Percentiles rank a stretch among this genome's conserved stretches.
Evolutionary conservation across 2,113 vertebrate species (phyloP).

Genomic region (Eretmochelys imbricata): DNA sequence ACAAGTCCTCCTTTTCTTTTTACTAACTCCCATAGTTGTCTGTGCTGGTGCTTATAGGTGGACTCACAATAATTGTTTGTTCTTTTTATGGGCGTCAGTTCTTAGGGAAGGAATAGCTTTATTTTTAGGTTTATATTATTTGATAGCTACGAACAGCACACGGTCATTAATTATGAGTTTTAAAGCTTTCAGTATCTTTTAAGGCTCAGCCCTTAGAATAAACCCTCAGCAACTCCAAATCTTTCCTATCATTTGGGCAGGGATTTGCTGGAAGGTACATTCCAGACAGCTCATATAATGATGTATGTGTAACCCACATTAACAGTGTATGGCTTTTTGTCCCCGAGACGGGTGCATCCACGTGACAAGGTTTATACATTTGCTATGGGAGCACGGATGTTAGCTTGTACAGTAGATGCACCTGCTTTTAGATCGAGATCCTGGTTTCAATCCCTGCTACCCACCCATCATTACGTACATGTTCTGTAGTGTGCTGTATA

Average conservation of each 20-base stretch:
- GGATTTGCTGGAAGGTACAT: background rate
- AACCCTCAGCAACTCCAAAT: background rate
- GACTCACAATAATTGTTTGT: background rate
- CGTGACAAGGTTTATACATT: background rate
- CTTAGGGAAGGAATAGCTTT: background rate
- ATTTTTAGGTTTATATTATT: no score
- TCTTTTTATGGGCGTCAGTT: background rate
- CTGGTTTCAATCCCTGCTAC: background rate
- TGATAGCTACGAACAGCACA: background rate
- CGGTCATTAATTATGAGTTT: background rate
- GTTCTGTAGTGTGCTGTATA: fast-evolving
- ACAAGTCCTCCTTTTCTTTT: no score
- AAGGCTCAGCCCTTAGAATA: background rate
- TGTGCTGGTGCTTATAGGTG: background rate
- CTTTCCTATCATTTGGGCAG: no score
- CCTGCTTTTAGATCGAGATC: background rate
- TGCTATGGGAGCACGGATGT: background rate
- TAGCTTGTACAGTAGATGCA: background rate
- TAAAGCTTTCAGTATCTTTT: background rate
- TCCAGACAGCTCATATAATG: background rate
- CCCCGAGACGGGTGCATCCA: background rate
- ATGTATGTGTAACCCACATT: background rate
- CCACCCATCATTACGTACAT: fast-evolving
- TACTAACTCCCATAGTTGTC: background rate
- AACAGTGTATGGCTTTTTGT: background rate